Evolutionary conservation across 2,888 invertebrate species (phyloP).

Genomic region (Drosophila helvetica): DNA sequence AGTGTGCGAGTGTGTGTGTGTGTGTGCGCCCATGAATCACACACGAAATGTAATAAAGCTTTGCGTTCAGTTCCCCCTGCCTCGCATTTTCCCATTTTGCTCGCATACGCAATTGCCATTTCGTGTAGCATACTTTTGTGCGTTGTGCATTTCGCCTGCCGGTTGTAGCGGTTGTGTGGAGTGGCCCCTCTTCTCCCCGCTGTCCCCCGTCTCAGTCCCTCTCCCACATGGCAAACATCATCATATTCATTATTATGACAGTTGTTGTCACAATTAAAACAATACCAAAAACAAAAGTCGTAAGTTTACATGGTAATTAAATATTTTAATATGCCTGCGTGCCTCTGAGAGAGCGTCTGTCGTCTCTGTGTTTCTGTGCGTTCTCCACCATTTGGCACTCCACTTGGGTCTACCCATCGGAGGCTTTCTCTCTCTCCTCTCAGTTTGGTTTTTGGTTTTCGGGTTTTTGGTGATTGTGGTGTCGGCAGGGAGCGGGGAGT

Average conservation of each 20-base stretch:
- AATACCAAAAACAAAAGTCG: constrained; percentile 78
- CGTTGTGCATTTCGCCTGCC: constrained; percentile 55
- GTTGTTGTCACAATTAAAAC: constrained; percentile 80
- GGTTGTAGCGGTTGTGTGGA: constrained; percentile 20
- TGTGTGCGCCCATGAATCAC: constrained; percentile 49
- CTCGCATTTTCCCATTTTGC: not conserved
- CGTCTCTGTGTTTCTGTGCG: not conserved
- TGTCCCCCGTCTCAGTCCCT: too few relatives aligned
- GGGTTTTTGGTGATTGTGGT: constrained; percentile 25
- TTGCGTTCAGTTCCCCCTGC: constrained; percentile 46
- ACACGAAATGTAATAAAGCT: constrained; percentile 75
- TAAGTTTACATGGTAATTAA: constrained; percentile 82
- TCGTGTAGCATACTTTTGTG: constrained; percentile 45
- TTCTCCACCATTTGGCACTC: constrained; percentile 34
- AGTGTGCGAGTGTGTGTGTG: constrained; percentile 27
- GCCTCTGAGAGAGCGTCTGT: constrained; percentile 1
- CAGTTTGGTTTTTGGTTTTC: constrained; percentile 25
- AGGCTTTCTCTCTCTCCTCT: constrained; percentile 11
- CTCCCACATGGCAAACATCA: constrained; percentile 65
- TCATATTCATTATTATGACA: constrained; percentile 80
- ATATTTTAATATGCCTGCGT: constrained; percentile 80
- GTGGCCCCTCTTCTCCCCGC: not conserved
- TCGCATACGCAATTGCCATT: constrained; percentile 47
- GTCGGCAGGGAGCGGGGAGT: not conserved
- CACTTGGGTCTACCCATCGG: constrained; percentile 28